phyloP scores from a whole-genome alignment of 1,140 invertebrate species.

The Aradophagus sp. region DNA sequence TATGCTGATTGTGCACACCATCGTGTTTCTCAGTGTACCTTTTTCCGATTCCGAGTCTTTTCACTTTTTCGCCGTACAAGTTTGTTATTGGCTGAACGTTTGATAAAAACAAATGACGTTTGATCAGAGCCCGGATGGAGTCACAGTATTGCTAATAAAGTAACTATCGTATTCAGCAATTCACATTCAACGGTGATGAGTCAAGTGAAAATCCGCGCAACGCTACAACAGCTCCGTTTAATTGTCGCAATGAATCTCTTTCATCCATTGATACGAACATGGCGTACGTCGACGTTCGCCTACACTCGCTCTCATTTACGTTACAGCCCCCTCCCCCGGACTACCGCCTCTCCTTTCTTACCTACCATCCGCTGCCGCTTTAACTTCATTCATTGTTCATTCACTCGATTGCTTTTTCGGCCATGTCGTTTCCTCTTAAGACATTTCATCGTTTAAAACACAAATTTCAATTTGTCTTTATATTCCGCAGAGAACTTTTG shows the following conservation, averaged over 20 bases:
- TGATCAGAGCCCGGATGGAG: conserved; percentile 13
- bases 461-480: no score
- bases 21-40: neutral
- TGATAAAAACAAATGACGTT: conserved; percentile 25
- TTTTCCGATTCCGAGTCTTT: neutral
- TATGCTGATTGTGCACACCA: no score
- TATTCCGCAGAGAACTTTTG: no score
- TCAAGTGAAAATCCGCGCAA: conserved; percentile 49
- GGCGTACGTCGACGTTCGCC: conserved; percentile 53
- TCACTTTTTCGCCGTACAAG: conserved; percentile 2
- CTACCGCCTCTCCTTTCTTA: conserved; percentile 5
- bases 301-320: conserved; percentile 55
- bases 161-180: conserved; percentile 54
- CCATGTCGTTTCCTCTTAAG: conserved; percentile 11
- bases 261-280: conserved; percentile 55
- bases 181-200: conserved; percentile 49
- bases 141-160: conserved; percentile 24
- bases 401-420: conserved; percentile 38
- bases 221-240: conserved; percentile 47
- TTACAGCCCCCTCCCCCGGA: conserved; percentile 3
- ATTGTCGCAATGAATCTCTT: conserved; percentile 55
- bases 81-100: conserved; percentile 18
- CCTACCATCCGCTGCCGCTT: conserved; percentile 20
- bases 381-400: conserved; percentile 43
- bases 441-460: conserved; percentile 1